Conservation (phyloP, 1,140 invertebrate genomes). For the Drosophila serrata region DNA sequence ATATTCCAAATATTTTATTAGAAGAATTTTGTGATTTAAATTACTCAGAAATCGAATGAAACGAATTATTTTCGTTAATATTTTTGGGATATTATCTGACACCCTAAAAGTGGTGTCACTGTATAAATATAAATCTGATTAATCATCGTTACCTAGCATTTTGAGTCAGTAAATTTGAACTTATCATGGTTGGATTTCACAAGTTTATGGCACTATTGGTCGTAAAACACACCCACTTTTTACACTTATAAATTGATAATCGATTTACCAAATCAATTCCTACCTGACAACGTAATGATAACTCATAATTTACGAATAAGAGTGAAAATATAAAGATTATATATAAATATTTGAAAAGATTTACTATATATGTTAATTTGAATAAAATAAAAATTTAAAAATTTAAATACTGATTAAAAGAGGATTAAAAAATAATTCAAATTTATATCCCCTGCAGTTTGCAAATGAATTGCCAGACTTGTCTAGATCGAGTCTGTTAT, state of each 20-base stretch:
- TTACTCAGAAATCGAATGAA: background rate
- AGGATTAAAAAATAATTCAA: no score
- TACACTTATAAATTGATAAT: background rate
- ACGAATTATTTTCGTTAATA: background rate
- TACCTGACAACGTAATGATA: background rate
- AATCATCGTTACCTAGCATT: conserved; percentile 16
- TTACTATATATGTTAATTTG: no score
- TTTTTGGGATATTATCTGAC: background rate
- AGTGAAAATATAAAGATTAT: background rate
- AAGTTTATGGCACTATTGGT: background rate
- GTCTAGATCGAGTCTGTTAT: no score
- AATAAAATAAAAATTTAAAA: no score
- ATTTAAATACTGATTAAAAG: no score
- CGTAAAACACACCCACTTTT: conserved; percentile 4
- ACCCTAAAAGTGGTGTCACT: background rate
- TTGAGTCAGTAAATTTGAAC: background rate
- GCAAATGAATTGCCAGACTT: no score
- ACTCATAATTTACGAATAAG: background rate
- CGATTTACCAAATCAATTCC: background rate
- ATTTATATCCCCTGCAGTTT: no score
- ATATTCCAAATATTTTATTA: no score
- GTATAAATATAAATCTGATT: conserved; percentile 8
- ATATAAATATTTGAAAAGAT: background rate
- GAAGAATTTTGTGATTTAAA: no score
- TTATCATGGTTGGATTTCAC: conserved; percentile 8